Evolutionary conservation across 2,888 invertebrate genomes (phyloP), one percentile per base, ranked within the genome.

Genomic region (Teleogryllus oceanicus): DNA sequence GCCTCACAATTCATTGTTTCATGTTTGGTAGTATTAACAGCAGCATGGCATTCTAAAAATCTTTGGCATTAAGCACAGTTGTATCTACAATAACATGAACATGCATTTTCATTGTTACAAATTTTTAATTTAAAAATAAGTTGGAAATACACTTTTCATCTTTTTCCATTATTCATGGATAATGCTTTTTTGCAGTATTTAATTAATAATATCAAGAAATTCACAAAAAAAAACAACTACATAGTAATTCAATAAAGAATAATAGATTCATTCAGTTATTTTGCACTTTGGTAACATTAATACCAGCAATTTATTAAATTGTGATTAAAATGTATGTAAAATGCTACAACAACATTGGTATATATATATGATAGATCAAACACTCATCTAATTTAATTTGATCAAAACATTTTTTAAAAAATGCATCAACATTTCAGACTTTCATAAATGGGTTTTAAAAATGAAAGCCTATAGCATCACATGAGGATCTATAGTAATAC

Each of bases 251-350:
- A 49, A 77, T 49, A 62, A 62, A 62, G n/a, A 77, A 77, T 49
- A 77, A 77, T 49, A 77, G 50, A 77, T 49, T 77, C 50, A 77
- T 24, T 62, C 49, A 49, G 37, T 37, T 37, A 37, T 37, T 77
- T 50, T 77, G 77, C 77, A 49, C 77, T 77, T 77, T 77, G 77
- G 77, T 77, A 77, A 77, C 77, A 77, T 77, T 77, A 12, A 77
- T 77, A 77, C 77, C 50, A 49, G 49, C 49, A 49, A 77, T 49
- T 49, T 49, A 49, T 49, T 50, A 77, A 11, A 50, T 49, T 49
- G 37, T 77, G 62, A 49, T 77, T 77, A 77, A 77, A 77, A 50
- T 77, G 75, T 77, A 77, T 77, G 77, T 77, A 77, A 77, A 77
- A 77, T 77, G 77, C 77, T 62, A 62, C 62, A 62, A 62, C 62